Base-by-base conservation (phyloP, 2,113 vertebrate species). In the Beaufortia kweichowensis region DNA sequence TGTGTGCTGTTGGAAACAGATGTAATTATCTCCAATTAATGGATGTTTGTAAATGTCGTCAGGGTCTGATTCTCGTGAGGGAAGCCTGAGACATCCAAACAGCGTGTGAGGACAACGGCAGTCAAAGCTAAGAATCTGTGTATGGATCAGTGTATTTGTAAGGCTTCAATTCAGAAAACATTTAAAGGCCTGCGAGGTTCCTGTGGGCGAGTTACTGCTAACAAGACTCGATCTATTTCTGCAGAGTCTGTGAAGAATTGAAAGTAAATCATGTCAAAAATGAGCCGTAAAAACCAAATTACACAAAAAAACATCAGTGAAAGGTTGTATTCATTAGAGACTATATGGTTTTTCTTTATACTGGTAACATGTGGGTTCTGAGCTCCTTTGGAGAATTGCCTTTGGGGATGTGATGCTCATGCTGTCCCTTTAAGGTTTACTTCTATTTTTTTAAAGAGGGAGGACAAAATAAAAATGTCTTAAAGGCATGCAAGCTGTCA, bases 101-200 rank as follows among this genome's bases (percentile, higher is more conserved):
- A 60, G 46, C 50, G 63, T 65, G 26, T 19, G 23, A 63, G 63
- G 76, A 69, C 74, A 57, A 60, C 0, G 17, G 8, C 62, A 23
- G 26, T 62, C 62, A 77, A 39, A 78, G 70, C 69, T 60, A 70
- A 46, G 1, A 68, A 48, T 68, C 63, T 64, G 63, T 85, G 88
- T 89, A 89, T 90, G 81, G 84, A 87, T 85, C 72, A 81, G 88
- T 85, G 86, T 89, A 87, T 74, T 68, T 57, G n/a, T 41, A n/a
- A 2, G 31, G 14, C 14, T 86, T 79, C 76, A 80, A 62, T 31
- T 59, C 19, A 43, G 66, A 82, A 84, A 84, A 88, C 86, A 84
- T 84, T 11, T 60, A 75, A 67, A 85, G 73, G 60, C 21, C 68
- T 85, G 83, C 88, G 80, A 89, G 87, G 88, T 85, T 74, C 60